Percentiles rank a stretch among this genome's conserved stretches.
Conservation (phyloP, 2,888 invertebrate species). For the Acronicta aceris region DNA sequence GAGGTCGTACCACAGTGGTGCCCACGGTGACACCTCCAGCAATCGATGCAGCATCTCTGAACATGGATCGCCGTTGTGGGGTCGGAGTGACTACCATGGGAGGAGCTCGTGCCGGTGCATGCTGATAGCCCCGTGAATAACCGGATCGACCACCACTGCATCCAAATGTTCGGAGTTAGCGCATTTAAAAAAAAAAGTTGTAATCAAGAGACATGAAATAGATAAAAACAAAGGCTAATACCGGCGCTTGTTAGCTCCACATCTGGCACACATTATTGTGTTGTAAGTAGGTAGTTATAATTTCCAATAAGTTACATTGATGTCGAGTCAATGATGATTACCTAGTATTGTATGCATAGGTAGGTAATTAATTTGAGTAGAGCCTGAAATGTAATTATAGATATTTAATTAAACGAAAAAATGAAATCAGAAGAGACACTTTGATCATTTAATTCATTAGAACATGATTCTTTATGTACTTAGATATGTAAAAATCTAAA, state of each 20-base stretch:
- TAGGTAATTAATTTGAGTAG: constrained; percentile 17
- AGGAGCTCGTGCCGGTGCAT: constrained; percentile 74
- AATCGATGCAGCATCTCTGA: constrained; percentile 99
- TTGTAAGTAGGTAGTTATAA: background rate
- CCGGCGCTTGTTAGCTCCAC: constrained; percentile 24
- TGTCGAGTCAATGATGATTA: constrained; percentile 9
- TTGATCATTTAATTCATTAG: background rate
- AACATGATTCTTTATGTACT: no score
- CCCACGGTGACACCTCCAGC: constrained; percentile 99
- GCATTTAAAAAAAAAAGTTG: background rate
- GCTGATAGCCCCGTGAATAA: constrained; percentile 68
- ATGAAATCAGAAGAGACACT: background rate
- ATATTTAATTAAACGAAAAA: no score
- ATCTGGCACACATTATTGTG: constrained; percentile 33
- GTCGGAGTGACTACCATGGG: constrained; percentile 81
- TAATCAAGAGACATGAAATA: background rate
- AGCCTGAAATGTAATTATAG: constrained; percentile 42
- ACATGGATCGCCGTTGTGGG: constrained; percentile 93
- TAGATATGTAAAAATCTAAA: background rate
- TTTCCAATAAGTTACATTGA: constrained; percentile 5
- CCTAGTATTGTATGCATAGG: constrained; percentile 1
- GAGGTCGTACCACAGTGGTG: constrained; percentile 93
- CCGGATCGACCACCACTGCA: constrained; percentile 62
- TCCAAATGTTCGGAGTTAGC: constrained; percentile 30
- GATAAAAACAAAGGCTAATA: constrained; percentile 8